These are phyloP conservation scores for Petrolisthes manimaculis DNA, from an alignment of 2,888 invertebrate genomes.

Conservation along the genomic window DNA sequence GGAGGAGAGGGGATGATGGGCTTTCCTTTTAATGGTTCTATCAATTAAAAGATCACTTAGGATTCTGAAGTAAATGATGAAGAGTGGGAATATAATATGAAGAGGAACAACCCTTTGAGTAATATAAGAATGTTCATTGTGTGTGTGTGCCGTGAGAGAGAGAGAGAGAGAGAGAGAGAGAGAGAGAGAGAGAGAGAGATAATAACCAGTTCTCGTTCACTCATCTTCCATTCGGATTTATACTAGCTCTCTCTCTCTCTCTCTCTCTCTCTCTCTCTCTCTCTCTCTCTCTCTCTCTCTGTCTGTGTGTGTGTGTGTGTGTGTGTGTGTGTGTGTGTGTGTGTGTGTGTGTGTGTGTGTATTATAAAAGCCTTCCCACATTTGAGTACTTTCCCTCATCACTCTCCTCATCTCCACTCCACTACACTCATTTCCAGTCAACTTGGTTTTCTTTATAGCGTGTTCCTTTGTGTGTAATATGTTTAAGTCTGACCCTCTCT, in stretches of 20 bases:
- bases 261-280: not conserved
- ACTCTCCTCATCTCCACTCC: not conserved
- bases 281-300: too few relatives aligned
- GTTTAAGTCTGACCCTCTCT: too few relatives aligned
- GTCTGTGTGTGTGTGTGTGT: too few relatives aligned
- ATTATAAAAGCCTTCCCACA: not conserved
- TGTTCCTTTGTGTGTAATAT: not conserved
- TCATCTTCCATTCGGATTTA: not conserved
- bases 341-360: not conserved
- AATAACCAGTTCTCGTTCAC: not conserved
- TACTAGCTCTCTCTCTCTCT: not conserved
- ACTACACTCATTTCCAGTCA: not conserved
- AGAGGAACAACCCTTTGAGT: not conserved
- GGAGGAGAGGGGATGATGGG: not conserved
- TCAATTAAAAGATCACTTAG: not conserved
- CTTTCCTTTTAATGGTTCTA: not conserved
- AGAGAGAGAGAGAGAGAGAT: not conserved
- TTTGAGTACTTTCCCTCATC: not conserved
- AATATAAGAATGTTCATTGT: slow-evolving; percentile 5
- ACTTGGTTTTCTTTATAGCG: not conserved
- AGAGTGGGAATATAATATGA: too few relatives aligned
- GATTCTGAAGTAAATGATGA: not conserved
- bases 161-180: not conserved
- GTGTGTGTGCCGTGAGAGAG: not conserved
- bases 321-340: slow-evolving; percentile 16